A percentile compares a stretch with the other conserved stretches of the same genome.
These are phyloP conservation scores for Hemistola chrysoprasaria DNA, from an alignment of 2,888 invertebrate species.

Conservation along the genomic window DNA sequence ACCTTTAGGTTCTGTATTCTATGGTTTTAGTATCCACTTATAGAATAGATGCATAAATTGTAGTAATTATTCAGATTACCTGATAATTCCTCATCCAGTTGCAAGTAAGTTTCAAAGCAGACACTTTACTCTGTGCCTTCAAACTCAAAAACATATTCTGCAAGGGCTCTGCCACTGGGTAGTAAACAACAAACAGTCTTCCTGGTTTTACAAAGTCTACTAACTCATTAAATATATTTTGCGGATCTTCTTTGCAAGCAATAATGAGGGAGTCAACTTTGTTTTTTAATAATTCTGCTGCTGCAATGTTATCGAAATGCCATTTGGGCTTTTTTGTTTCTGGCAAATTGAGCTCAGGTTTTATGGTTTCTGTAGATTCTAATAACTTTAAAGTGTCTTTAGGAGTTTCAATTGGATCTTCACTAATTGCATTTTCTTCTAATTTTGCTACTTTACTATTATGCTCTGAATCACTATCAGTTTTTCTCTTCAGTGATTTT, in stretches of 20 bases:
- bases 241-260: conserved; percentile 92
- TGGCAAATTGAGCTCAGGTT: conserved; percentile 30
- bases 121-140: conserved; percentile 86
- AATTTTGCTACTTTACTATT: conserved; percentile 54
- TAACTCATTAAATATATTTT: conserved; percentile 88
- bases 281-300: conserved; percentile 81
- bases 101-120: conserved; percentile 90
- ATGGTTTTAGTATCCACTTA: no score
- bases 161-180: conserved; percentile 90
- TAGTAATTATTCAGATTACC: no score
- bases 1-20: no score
- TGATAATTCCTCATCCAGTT: conserved; percentile 96
- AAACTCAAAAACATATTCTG: conserved; percentile 91
- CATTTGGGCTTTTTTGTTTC: conserved; percentile 83
- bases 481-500: conserved; percentile 53
- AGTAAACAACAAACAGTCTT: conserved; percentile 93
- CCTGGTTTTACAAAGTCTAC: conserved; percentile 90
- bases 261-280: conserved; percentile 90
- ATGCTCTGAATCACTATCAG: conserved; percentile 37
- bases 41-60: no score
- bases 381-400: no score
- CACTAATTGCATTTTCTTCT: conserved; percentile 23
- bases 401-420: neutral
- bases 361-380: no score
- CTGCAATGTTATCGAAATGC: conserved; percentile 86